Evolutionary conservation across 2,797 vertebrate species (phyloP).

Genomic region (Sebastes matsubarae): DNA sequence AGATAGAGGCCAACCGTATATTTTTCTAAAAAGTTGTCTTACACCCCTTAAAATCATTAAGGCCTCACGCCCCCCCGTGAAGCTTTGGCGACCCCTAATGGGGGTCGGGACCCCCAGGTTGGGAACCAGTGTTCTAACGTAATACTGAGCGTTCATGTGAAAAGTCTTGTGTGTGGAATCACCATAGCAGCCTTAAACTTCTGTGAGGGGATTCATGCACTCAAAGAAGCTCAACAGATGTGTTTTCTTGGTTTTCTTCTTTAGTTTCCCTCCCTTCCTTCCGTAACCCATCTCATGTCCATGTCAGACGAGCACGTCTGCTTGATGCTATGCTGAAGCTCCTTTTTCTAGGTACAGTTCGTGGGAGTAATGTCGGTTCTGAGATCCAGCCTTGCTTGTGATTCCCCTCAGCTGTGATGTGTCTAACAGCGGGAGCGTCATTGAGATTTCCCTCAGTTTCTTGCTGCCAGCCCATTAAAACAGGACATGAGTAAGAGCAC

Average conservation of each 20-base stretch:
- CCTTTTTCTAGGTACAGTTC: neutral
- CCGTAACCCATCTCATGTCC: slow-evolving; percentile 14
- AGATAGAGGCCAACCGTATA: too few relatives aligned
- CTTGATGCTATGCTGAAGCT: slow-evolving; percentile 18
- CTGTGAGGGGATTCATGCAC: neutral
- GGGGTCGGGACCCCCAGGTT: too few relatives aligned
- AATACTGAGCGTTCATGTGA: neutral
- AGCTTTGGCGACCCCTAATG: too few relatives aligned
- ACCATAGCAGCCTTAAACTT: slow-evolving; percentile 7
- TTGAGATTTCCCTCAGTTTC: slow-evolving; percentile 49
- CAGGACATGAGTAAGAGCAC: slow-evolving; percentile 50
- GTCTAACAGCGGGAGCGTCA: slow-evolving; percentile 33
- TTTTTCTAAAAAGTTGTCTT: too few relatives aligned
- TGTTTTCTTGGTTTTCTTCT: slow-evolving; percentile 36
- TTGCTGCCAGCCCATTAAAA: slow-evolving; percentile 58
- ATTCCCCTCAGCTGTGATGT: slow-evolving; percentile 45
- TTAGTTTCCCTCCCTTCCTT: neutral
- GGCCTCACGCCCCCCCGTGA: too few relatives aligned
- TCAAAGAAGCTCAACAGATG: neutral
- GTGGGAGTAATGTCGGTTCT: slow-evolving; percentile 3
- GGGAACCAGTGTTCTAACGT: neutral
- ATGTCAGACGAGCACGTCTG: slow-evolving; percentile 8
- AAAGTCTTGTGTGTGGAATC: neutral
- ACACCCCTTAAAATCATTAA: too few relatives aligned
- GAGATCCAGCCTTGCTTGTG: slow-evolving; percentile 2